Conservation (phyloP, 2,797 vertebrate genomes). For the Decapterus maruadsi region DNA sequence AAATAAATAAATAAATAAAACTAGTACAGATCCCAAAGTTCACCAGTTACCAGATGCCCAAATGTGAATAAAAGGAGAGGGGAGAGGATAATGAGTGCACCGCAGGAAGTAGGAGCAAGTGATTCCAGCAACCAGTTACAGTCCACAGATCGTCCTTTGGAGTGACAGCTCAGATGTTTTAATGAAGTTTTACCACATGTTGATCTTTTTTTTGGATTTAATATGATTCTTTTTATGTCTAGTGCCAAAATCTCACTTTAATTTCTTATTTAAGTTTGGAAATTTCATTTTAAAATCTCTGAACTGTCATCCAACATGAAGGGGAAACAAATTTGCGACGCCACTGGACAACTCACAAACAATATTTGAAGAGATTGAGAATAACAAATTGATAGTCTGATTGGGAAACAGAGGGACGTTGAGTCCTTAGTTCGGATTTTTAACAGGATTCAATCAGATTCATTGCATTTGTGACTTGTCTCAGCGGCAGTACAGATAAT, state of each 20-base stretch:
- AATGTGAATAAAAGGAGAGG: constrained; percentile 25
- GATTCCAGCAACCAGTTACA: constrained; percentile 81
- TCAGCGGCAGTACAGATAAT: constrained; percentile 51
- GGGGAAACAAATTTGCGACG: constrained; percentile 47
- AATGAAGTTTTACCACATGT: background rate
- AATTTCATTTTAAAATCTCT: constrained; percentile 48
- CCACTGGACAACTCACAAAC: constrained; percentile 47
- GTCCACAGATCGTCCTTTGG: constrained; percentile 59
- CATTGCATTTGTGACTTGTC: constrained; percentile 30
- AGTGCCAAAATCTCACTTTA: background rate
- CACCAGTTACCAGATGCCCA: constrained; percentile 37
- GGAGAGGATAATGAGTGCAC: constrained; percentile 41
- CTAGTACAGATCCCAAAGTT: constrained; percentile 45
- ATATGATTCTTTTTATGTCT: no score
- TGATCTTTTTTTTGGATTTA: background rate
- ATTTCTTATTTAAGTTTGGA: background rate
- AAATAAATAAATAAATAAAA: constrained; percentile 7
- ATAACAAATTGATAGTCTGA: background rate
- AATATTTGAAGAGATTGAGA: background rate
- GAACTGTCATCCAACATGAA: constrained; percentile 68
- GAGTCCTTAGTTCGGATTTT: background rate
- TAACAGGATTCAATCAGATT: background rate
- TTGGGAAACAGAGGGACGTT: background rate
- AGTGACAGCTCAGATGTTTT: constrained; percentile 70
- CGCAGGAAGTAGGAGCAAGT: constrained; percentile 77